Evolutionary conservation across 2,797 vertebrate species (phyloP).

Genomic region (Centropyge bicolor): DNA sequence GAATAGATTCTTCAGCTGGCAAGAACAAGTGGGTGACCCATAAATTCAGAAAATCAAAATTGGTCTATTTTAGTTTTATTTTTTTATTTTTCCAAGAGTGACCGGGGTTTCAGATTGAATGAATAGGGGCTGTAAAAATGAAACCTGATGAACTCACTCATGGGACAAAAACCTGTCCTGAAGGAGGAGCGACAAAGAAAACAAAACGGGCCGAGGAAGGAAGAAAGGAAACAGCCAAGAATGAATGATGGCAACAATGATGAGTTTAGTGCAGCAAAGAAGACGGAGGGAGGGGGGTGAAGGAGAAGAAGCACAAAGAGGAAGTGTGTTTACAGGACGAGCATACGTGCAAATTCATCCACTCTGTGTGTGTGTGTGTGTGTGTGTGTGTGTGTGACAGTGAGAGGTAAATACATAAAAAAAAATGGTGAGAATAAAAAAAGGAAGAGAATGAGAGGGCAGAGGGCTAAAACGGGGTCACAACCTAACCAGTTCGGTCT

Average conservation of each 20-base stretch:
- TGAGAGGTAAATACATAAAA: constrained; percentile 37
- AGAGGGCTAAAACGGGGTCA: constrained; percentile 79
- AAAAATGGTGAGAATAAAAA: constrained; percentile 23
- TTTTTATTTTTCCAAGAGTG: constrained; percentile 30
- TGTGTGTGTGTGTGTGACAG: constrained; percentile 14
- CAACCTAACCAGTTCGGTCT: constrained; percentile 85
- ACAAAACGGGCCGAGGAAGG: constrained; percentile 76
- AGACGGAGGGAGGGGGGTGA: neutral
- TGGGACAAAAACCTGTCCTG: constrained; percentile 71
- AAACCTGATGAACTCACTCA: constrained; percentile 74
- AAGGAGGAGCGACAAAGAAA: constrained; percentile 73
- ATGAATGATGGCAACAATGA: constrained; percentile 70
- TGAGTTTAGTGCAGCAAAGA: constrained; percentile 66
- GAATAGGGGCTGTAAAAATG: constrained; percentile 68
- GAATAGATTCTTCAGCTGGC: neutral
- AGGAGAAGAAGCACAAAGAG: constrained; percentile 36
- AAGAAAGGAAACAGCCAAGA: constrained; percentile 74
- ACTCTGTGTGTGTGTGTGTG: constrained; percentile 28
- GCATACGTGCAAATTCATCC: constrained; percentile 48
- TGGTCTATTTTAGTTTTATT: constrained; percentile 16
- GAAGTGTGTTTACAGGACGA: constrained; percentile 56
- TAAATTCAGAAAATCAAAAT: constrained; percentile 23
- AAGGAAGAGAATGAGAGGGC: constrained; percentile 64
- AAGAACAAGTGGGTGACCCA: constrained; percentile 10
- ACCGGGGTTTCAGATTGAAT: constrained; percentile 44